Evolutionary conservation across 2,797 vertebrate species (phyloP), one percentile per base, ranked within the genome.

Genomic region (Eospalax fontanierii): DNA sequence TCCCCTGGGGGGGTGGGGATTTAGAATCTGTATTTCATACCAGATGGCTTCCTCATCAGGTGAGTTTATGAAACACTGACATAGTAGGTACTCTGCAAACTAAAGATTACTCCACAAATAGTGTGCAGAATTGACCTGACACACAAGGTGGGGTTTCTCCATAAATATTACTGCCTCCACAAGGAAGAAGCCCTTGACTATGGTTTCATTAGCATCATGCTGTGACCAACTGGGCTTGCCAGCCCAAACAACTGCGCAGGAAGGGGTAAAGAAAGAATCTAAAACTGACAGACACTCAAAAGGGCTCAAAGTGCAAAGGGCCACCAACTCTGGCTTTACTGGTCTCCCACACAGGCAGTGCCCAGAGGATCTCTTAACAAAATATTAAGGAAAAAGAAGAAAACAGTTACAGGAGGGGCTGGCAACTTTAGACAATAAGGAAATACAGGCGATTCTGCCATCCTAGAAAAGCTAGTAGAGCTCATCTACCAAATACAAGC

Each of bases 171-270:
- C 92, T 74, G 75, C 38, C 89, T 28, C 30, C 71, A 14, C 16
- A 24, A 30, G 59, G 68, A 89, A 86, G 85, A 89, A 83, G 83
- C 46, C 66, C 35, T 85, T 68, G 57, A 65, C 40, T 40, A 28
- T 0, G 0, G 22, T 59, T 66, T 83, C 86, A 65, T 93, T 87
- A 81, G 66, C 68, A 81, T 46, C 90, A 78, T 3, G 35, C 82
- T 85, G 76, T 82, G 80, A 84, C 87, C 83, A 93, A 26, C 40
- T 50, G 90, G 89, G 63, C 30, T 84, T 75, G 50, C 57, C 80
- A 91, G 92, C 80, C 57, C 76, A 57, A 82, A 95, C 73, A 93
- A 92, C 89, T 76, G 76, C 92, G 76, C 65, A 88, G 83, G 91
- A 95, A 86, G 73, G 40, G 38, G 28, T 35, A 59, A 82, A 80